These are phyloP conservation scores for Trypoxylus dichotomus DNA, from an alignment of 1,140 invertebrate species.

Conservation along the genomic window DNA sequence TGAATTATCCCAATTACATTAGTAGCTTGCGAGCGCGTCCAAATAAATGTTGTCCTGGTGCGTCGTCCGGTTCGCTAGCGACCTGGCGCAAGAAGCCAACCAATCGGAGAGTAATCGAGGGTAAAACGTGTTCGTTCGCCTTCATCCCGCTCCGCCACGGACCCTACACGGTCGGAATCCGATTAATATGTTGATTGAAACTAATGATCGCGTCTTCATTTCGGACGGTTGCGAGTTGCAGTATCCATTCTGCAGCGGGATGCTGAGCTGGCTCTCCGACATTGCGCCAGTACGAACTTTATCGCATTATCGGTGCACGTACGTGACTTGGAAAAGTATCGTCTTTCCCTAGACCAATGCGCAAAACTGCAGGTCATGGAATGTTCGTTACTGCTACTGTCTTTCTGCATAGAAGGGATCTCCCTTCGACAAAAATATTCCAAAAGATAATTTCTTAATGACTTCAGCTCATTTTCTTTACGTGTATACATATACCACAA, in stretches of 20 bases:
- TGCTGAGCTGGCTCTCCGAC: constrained; percentile 35
- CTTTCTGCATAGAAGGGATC: not conserved
- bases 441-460: no score
- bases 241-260: constrained; percentile 33
- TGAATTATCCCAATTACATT: constrained; percentile 20
- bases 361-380: not conserved
- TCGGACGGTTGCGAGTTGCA: constrained; percentile 44
- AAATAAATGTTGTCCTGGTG: constrained; percentile 5
- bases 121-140: constrained; percentile 39
- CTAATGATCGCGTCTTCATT: constrained; percentile 52
- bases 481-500: no score
- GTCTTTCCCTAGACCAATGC: not conserved
- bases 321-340: constrained; percentile 33
- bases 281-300: constrained; percentile 1
- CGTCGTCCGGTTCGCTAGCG: not conserved
- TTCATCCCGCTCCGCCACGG: not conserved
- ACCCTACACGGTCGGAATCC: constrained; percentile 37
- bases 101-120: constrained; percentile 43
- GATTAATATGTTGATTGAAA: constrained; percentile 53
- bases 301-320: constrained; percentile 28
- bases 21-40: not conserved
- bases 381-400: no score
- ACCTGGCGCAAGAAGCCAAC: not conserved
- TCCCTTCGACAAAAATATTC: no score
- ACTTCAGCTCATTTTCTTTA: no score